Base-by-base conservation (phyloP, 2,888 invertebrate species). In the Apodemia zela region DNA sequence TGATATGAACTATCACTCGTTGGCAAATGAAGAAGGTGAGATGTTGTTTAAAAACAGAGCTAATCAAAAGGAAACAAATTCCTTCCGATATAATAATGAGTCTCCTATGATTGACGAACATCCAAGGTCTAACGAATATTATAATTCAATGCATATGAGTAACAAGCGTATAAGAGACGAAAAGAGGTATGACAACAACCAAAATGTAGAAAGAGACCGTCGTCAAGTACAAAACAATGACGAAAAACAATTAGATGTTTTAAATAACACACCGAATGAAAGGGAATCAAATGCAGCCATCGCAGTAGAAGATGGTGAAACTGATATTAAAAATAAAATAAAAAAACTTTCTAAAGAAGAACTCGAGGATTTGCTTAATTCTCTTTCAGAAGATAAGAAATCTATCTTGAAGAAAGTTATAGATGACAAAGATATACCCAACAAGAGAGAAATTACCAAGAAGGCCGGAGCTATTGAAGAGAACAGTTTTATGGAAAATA, bases 361-460 rank as follows among this genome's bases (percentile, higher is more conserved):
- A 73, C 73, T 89, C 62, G 80, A 89, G 71, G 85, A 88, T 67
- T 73, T 90, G 58, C 71, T 89, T 1, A 82, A 77, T 69, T 85
- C 88, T 15, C 75, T 91, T 7, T 79, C 89, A 0, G 85, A 82
- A 60, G 89, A 90, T 64, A 90, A 90, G 78, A 80, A 79, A 70
- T 74, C 75, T 29, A 75, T 91, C 4, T 75, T 91, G 49, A 85
- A 84, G 70, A 85, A 82, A 72, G 87, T 90, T 4, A 87, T 91
- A 35, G 83, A 81, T 17, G 73, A 63, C 42, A 62, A 63, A 49
- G 74, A 78, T 25, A 71, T 65, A 25, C 69, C 85, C 25, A 85
- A 78, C 68, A 91, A 91, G 76, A 78, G 90, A 67, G 91, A 90
- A 80, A 89, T 89, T 62, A 89, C 86, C 7, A 90, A 90, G 66